phyloP scores from a whole-genome alignment of 2,797 vertebrate species.

The Xiphorhynchus erythropygius region DNA sequence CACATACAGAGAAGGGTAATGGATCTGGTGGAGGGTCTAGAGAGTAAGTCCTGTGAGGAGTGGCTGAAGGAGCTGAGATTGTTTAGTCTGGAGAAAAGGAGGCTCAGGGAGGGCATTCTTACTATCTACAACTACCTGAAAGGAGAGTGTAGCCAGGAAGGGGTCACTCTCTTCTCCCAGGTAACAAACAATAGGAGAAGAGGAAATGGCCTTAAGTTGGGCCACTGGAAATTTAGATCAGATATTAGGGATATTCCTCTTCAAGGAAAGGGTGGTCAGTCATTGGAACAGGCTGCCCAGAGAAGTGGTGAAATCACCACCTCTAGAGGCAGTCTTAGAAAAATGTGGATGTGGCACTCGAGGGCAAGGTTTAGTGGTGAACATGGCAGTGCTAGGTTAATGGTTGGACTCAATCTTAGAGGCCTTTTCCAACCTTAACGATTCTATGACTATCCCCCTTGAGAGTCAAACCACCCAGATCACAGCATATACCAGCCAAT shows the following conservation, averaged over 20 bases:
- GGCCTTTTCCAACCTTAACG: background rate
- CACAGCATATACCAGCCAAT: background rate
- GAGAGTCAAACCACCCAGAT: background rate
- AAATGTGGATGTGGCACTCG: background rate
- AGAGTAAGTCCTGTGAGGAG: background rate
- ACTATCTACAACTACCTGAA: background rate
- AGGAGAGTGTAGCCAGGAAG: background rate
- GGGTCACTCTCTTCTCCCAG: background rate
- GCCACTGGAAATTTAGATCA: background rate
- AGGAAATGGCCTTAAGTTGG: background rate
- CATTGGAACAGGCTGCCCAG: background rate
- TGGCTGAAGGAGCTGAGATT: background rate
- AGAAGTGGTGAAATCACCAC: background rate
- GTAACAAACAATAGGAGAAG: background rate
- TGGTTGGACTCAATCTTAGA: background rate
- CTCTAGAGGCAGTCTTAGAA: background rate
- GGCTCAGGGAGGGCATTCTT: background rate
- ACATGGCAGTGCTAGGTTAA: background rate
- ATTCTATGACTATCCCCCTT: background rate
- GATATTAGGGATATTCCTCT: background rate
- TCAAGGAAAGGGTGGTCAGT: background rate
- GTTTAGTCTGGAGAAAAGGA: background rate
- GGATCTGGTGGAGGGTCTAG: accelerated
- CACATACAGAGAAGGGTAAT: background rate
- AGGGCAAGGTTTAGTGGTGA: background rate